Evolutionary conservation across 1,140 invertebrate species (phyloP).

Genomic region (Sogatella furcifera): DNA sequence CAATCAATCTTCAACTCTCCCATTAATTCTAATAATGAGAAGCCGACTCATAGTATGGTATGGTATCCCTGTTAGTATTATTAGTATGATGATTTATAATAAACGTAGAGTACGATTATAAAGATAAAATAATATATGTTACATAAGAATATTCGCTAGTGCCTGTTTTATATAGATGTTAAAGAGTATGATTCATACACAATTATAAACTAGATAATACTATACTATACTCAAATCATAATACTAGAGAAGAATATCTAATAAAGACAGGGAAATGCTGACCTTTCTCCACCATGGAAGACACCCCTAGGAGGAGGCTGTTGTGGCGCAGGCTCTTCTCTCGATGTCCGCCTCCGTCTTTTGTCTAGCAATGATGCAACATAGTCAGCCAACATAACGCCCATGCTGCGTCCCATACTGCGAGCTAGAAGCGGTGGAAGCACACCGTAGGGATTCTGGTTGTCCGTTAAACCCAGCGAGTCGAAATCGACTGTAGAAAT

Average conservation of each 20-base stretch:
- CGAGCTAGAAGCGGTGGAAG: constrained; percentile 55
- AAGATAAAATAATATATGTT: too few relatives aligned
- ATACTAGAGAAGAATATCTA: neutral
- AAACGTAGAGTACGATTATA: too few relatives aligned
- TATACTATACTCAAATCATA: too few relatives aligned
- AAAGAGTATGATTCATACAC: too few relatives aligned
- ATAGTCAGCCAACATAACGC: constrained; percentile 56
- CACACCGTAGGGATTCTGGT: constrained; percentile 73
- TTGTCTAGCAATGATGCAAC: constrained; percentile 55
- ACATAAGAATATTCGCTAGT: too few relatives aligned
- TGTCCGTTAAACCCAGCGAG: constrained; percentile 68
- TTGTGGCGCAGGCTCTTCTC: constrained; percentile 21
- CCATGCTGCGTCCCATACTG: constrained; percentile 53
- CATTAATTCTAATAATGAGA: too few relatives aligned
- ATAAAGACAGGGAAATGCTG: constrained; percentile 7
- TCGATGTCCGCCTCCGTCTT: constrained; percentile 46
- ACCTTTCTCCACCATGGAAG: constrained; percentile 67
- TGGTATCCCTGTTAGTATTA: too few relatives aligned
- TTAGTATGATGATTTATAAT: too few relatives aligned
- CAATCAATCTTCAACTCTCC: too few relatives aligned
- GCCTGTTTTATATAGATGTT: too few relatives aligned
- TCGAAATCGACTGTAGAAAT: constrained; percentile 63
- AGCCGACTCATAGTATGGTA: too few relatives aligned
- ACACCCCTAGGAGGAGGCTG: constrained; percentile 28
- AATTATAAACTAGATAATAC: too few relatives aligned